phyloP scores from a whole-genome alignment of 1,140 invertebrate genomes.

The Stegodyphus mimosarum region DNA sequence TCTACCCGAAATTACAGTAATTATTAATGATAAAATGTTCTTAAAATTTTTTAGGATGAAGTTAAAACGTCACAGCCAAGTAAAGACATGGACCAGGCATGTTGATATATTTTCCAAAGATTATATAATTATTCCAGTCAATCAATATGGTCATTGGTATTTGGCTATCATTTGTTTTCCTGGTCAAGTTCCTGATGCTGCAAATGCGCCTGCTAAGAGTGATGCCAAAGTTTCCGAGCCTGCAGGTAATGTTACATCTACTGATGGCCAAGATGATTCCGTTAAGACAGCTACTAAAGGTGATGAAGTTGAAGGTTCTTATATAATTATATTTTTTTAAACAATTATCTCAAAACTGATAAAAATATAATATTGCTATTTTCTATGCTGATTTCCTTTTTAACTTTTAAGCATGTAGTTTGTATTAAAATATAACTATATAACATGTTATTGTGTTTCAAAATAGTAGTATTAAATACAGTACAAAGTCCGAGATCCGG shows the following conservation, averaged over 20 bases:
- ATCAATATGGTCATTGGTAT: conserved; percentile 97
- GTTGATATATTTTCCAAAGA: conserved; percentile 97
- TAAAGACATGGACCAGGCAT: conserved; percentile 96
- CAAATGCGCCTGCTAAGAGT: background rate
- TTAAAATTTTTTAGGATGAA: conserved; percentile 44
- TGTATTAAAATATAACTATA: too few relatives aligned
- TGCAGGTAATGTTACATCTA: conserved; percentile 21
- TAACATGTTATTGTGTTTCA: too few relatives aligned
- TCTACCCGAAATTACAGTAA: too few relatives aligned
- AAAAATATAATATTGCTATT: too few relatives aligned
- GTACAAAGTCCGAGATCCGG: too few relatives aligned
- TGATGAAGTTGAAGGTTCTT: conserved; percentile 1
- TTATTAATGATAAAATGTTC: background rate
- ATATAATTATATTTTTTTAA: conserved; percentile 69
- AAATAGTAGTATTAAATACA: too few relatives aligned
- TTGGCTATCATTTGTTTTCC: conserved; percentile 96
- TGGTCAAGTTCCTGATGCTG: conserved; percentile 74
- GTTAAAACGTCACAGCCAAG: conserved; percentile 82
- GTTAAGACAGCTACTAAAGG: conserved; percentile 35
- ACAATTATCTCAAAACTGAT: conserved; percentile 65
- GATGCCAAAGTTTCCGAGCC: conserved; percentile 62
- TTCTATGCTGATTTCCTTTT: too few relatives aligned
- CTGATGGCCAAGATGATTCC: conserved; percentile 21
- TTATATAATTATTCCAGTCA: conserved; percentile 96
- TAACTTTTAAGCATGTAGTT: too few relatives aligned